Conservation (phyloP, 1,140 invertebrate genomes). For the Eciton burchellii region DNA sequence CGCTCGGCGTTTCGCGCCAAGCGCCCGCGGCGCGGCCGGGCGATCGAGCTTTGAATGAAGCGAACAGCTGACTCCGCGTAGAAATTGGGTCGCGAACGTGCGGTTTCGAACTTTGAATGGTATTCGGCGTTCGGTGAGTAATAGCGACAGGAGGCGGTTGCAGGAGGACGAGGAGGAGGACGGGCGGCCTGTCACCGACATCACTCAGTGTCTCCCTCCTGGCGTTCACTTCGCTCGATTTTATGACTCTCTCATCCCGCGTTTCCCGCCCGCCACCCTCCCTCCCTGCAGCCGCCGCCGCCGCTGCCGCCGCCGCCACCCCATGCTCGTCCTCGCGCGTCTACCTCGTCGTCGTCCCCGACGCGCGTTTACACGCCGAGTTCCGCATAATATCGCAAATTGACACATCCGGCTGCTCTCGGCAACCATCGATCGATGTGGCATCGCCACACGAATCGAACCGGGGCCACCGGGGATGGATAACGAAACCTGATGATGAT, state of each 20-base stretch:
- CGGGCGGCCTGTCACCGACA: conserved; percentile 78
- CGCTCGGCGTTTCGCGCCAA: conserved; percentile 49
- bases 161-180: conserved; percentile 66
- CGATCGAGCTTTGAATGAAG: conserved; percentile 75
- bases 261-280: conserved; percentile 50
- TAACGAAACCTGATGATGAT: conserved; percentile 48
- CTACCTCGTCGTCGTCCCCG: conserved; percentile 34
- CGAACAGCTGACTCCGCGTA: conserved; percentile 78
- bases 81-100: conserved; percentile 82
- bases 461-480: conserved; percentile 40
- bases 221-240: conserved; percentile 79
- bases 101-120: conserved; percentile 81
- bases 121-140: conserved; percentile 80
- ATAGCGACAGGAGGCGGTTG: conserved; percentile 77
- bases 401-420: conserved; percentile 58
- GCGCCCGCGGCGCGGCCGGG: conserved; percentile 62
- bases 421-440: conserved; percentile 48
- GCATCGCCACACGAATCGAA: conserved; percentile 28
- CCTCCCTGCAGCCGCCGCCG: not conserved
- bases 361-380: conserved; percentile 61
- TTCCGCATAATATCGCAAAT: conserved; percentile 69
- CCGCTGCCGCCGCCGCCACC: conserved; percentile 9
- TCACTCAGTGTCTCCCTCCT: conserved; percentile 79
- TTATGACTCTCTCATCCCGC: conserved; percentile 78
- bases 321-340: conserved; percentile 29